Percentiles rank a stretch among this genome's conserved stretches.
These are phyloP conservation scores for Mustela erminea DNA, from an alignment of 2,797 vertebrate species.

Conservation along the genomic window DNA sequence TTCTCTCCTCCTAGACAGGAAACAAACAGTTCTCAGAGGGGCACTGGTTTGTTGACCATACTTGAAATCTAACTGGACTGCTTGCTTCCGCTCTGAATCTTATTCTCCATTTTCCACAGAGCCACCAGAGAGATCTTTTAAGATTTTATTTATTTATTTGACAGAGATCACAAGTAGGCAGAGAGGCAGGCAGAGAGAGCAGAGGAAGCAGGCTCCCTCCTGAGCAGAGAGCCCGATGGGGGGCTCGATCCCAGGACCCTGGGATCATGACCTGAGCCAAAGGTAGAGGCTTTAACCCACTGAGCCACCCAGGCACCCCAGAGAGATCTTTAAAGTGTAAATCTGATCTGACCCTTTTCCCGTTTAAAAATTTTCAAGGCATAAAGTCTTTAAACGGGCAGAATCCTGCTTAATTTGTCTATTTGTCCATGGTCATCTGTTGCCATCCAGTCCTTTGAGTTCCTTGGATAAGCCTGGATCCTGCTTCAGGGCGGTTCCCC, in stretches of 20 bases:
- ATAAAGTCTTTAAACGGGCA: neutral
- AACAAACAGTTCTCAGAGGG: neutral
- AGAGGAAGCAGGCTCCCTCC: no score
- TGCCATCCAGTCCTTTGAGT: neutral
- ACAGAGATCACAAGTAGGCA: no score
- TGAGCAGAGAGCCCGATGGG: no score
- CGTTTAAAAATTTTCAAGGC: neutral
- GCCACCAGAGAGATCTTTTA: neutral
- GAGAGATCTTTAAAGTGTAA: conserved; percentile 27
- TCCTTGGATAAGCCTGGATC: neutral
- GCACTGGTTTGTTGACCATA: neutral
- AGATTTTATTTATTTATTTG: no score
- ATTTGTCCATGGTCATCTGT: neutral
- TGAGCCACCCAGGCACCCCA: neutral
- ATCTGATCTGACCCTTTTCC: neutral
- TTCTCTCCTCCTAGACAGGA: neutral
- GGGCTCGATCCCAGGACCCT: no score
- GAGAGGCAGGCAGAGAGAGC: no score
- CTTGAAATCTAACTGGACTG: neutral
- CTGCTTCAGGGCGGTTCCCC: neutral
- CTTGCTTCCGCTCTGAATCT: neutral
- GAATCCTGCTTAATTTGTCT: neutral
- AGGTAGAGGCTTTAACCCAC: no score
- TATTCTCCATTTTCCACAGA: neutral
- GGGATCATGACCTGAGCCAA: no score